Evolutionary conservation across 1,140 invertebrate genomes (phyloP).

Genomic region (Trichonephila inaurata): DNA sequence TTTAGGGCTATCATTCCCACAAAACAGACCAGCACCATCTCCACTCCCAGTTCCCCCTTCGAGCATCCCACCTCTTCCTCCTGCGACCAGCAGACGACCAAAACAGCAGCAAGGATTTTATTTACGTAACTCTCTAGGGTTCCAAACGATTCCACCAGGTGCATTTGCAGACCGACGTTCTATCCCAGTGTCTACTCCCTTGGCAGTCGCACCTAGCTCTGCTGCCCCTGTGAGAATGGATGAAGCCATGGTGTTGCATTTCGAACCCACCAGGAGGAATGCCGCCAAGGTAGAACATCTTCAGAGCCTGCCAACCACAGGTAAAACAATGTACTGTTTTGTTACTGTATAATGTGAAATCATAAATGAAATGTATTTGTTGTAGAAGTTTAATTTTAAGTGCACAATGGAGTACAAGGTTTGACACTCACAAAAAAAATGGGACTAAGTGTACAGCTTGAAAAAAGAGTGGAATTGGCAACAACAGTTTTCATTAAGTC

Average conservation of each 20-base stretch:
- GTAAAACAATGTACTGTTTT: not conserved
- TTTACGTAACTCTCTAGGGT: constrained; percentile 32
- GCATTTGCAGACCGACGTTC: constrained; percentile 44
- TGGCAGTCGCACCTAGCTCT: not conserved
- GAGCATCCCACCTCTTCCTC: not conserved
- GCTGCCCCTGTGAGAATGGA: too few relatives aligned
- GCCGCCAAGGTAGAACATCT: not conserved
- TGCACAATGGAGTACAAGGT: too few relatives aligned
- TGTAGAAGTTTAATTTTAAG: too few relatives aligned
- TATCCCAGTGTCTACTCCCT: not conserved
- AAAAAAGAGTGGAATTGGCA: too few relatives aligned
- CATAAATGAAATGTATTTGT: too few relatives aligned
- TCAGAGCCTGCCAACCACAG: not conserved
- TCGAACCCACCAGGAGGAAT: constrained; percentile 59
- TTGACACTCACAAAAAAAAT: too few relatives aligned
- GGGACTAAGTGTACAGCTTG: too few relatives aligned
- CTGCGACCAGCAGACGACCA: not conserved
- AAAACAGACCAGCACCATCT: not conserved
- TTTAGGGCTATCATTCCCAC: not conserved
- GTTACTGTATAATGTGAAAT: too few relatives aligned
- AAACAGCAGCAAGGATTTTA: constrained; percentile 39
- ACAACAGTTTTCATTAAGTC: too few relatives aligned
- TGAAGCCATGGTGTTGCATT: not conserved
- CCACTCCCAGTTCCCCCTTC: not conserved
- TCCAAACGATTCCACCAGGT: constrained; percentile 48